Evolutionary conservation across 2,113 vertebrate species (phyloP).

Genomic region (Tupaia tana): DNA sequence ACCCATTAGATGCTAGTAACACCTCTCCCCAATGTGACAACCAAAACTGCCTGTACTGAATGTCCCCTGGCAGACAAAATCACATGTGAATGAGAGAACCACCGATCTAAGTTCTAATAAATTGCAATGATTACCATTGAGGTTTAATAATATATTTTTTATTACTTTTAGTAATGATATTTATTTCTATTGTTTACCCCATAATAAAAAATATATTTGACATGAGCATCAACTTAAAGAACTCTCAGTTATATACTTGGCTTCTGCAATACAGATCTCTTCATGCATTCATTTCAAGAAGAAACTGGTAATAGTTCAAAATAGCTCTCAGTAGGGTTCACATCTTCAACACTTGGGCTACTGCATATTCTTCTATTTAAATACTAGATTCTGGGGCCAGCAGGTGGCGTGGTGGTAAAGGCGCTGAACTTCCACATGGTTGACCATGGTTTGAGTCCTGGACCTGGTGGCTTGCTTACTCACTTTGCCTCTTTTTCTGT

Average conservation of each 20-base stretch:
- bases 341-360: neutral
- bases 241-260: neutral
- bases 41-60: neutral
- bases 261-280: neutral
- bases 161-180: neutral
- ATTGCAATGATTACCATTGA: neutral
- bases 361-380: neutral
- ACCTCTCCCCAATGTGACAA: neutral
- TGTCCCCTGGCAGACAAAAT: neutral
- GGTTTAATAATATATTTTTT: neutral
- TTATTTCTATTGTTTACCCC: neutral
- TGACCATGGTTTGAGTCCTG: too few species aligned
- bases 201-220: neutral
- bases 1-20: neutral
- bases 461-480: too few species aligned
- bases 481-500: too few species aligned
- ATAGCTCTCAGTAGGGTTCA: neutral
- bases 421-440: too few species aligned
- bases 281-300: constrained; percentile 7
- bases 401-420: too few species aligned
- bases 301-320: neutral
- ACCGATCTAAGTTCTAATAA: neutral
- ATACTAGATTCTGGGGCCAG: neutral
- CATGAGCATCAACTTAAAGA: neutral
- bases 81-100: neutral